phyloP scores from a whole-genome alignment of 2,113 vertebrate genomes.

The Vulpes vulpes region DNA sequence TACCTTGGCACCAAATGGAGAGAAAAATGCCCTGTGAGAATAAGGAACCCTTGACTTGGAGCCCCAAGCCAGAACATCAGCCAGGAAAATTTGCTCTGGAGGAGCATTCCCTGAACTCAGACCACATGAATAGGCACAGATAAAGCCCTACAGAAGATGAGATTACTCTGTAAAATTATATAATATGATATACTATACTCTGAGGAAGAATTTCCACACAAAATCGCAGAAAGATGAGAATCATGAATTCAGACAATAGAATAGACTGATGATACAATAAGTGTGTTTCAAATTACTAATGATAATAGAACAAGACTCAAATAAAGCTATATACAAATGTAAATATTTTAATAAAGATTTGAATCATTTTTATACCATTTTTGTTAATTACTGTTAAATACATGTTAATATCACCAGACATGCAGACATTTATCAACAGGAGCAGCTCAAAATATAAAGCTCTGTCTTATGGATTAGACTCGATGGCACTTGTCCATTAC shows the following conservation, averaged over 20 bases:
- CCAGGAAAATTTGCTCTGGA: not conserved
- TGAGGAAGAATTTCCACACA: not conserved
- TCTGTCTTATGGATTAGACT: not conserved
- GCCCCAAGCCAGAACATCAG: not conserved
- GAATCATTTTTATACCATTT: not conserved
- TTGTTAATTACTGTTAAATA: slow-evolving; percentile 46
- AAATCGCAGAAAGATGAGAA: not conserved
- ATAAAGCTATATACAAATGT: not conserved
- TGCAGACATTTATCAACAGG: not conserved
- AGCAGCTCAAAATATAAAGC: not conserved
- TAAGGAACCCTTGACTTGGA: not conserved
- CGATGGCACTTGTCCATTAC: not conserved
- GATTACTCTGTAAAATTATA: not conserved
- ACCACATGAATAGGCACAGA: not conserved
- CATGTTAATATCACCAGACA: not conserved
- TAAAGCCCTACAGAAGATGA: not conserved
- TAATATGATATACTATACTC: not conserved
- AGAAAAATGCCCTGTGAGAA: not conserved
- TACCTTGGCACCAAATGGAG: not conserved
- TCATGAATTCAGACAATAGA: not conserved
- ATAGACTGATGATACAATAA: not conserved
- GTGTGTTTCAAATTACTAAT: not conserved
- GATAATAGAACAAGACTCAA: not conserved
- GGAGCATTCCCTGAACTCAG: not conserved
- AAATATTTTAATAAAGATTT: slow-evolving; percentile 30